phyloP scores from a whole-genome alignment of 2,113 vertebrate genomes.

The Melospiza melodia region DNA sequence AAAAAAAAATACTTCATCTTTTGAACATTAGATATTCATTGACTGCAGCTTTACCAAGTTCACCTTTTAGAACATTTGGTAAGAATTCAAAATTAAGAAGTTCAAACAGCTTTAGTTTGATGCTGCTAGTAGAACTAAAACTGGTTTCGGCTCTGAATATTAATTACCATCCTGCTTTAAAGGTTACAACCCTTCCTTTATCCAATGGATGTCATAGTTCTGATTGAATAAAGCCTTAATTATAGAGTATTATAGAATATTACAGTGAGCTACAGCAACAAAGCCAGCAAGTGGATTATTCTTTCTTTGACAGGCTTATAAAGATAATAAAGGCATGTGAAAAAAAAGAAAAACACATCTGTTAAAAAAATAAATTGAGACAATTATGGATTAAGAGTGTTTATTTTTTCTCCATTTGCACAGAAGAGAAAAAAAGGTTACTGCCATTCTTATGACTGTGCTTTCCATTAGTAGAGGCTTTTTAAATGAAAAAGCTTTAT shows the following conservation, averaged over 20 bases:
- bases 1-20: background rate
- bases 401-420: background rate
- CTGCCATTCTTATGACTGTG: background rate
- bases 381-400: background rate
- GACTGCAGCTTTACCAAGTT: background rate
- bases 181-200: background rate
- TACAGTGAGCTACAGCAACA: background rate
- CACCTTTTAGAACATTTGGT: background rate
- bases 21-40: background rate
- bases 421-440: background rate
- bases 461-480: background rate
- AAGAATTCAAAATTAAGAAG: background rate
- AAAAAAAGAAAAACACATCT: background rate
- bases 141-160: background rate
- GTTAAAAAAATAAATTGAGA: background rate
- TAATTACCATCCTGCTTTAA: background rate
- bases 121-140: background rate
- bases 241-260: background rate
- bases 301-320: background rate
- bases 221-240: conserved; percentile 5
- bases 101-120: background rate
- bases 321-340: background rate
- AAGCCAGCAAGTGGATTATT: background rate
- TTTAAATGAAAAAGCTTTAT: background rate
- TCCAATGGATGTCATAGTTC: background rate